phyloP scores from a whole-genome alignment of 1,140 invertebrate genomes.

The Ceratina japonica region DNA sequence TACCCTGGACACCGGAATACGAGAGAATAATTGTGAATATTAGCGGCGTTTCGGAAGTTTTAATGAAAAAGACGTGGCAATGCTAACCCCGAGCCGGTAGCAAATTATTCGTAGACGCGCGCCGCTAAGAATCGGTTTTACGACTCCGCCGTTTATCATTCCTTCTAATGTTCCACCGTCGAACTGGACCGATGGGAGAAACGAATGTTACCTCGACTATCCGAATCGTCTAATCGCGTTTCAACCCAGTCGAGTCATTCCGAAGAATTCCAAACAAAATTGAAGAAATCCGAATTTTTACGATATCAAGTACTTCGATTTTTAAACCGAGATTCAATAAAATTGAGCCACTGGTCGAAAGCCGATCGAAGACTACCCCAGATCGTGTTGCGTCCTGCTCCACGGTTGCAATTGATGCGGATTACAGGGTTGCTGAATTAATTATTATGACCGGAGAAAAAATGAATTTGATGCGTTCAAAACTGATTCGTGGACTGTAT shows the following conservation, averaged over 20 bases:
- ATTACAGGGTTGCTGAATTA: too few relatives aligned
- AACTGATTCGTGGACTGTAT: too few relatives aligned
- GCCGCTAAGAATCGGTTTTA: constrained; percentile 40
- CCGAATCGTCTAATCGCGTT: neutral
- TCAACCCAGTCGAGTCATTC: neutral
- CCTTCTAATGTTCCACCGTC: constrained; percentile 52
- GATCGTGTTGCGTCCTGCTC: too few relatives aligned
- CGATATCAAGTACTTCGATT: too few relatives aligned
- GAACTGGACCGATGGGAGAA: constrained; percentile 1
- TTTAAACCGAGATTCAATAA: too few relatives aligned
- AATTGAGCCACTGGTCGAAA: too few relatives aligned
- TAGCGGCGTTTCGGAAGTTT: constrained; percentile 61
- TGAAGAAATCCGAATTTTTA: too few relatives aligned
- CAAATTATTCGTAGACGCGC: constrained; percentile 53
- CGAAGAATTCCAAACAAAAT: too few relatives aligned
- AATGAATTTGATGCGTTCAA: too few relatives aligned
- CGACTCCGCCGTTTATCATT: constrained; percentile 60
- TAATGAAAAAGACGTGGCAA: constrained; percentile 60
- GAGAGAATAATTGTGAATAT: constrained; percentile 57
- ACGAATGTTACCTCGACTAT: constrained; percentile 14
- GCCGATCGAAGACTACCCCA: too few relatives aligned
- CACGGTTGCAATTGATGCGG: too few relatives aligned
- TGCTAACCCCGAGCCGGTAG: constrained; percentile 49
- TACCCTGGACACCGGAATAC: constrained; percentile 36
- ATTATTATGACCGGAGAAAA: too few relatives aligned